A percentile compares a stretch with the other conserved stretches of the same genome.
Conservation (phyloP, 2,113 vertebrate species). For the Panurus biarmicus region DNA sequence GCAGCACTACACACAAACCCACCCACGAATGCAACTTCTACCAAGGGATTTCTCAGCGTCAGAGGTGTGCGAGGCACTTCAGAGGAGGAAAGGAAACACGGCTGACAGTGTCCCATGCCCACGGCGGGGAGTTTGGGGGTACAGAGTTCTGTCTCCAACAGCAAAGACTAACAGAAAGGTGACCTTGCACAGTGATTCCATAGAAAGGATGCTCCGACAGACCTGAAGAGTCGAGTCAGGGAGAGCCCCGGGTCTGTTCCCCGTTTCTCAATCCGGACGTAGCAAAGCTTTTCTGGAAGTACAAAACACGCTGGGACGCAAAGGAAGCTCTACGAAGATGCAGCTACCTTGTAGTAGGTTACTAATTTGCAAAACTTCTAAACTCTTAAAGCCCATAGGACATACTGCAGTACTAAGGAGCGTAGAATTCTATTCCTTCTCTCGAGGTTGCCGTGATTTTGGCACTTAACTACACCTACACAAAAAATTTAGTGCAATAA, state of each 20-base stretch:
- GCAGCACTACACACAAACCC: conserved; percentile 40
- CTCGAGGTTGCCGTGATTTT: conserved; percentile 61
- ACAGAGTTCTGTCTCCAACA: conserved; percentile 39
- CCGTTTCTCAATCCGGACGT: background rate
- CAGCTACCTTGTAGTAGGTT: conserved; percentile 64
- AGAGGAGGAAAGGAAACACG: conserved; percentile 53
- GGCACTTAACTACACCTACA: conserved; percentile 66
- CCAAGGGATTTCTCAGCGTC: conserved; percentile 32
- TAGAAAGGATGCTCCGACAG: conserved; percentile 38
- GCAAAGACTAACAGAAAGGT: conserved; percentile 27
- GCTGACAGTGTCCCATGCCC: conserved; percentile 55
- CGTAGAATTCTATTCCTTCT: conserved; percentile 62
- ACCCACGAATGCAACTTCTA: conserved; percentile 22
- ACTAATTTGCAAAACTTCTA: conserved; percentile 57
- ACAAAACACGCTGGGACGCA: conserved; percentile 59
- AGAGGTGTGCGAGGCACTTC: conserved; percentile 66
- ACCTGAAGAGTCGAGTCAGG: background rate
- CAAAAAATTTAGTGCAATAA: conserved; percentile 59
- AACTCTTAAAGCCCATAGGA: conserved; percentile 67
- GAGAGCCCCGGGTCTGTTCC: background rate
- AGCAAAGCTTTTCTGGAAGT: conserved; percentile 66
- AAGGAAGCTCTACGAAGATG: conserved; percentile 64
- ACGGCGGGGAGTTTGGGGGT: conserved; percentile 6
- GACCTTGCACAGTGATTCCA: conserved; percentile 59
- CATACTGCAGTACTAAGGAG: conserved; percentile 61